phyloP scores from a whole-genome alignment of 2,888 invertebrate species.

The Andrena minutula region DNA sequence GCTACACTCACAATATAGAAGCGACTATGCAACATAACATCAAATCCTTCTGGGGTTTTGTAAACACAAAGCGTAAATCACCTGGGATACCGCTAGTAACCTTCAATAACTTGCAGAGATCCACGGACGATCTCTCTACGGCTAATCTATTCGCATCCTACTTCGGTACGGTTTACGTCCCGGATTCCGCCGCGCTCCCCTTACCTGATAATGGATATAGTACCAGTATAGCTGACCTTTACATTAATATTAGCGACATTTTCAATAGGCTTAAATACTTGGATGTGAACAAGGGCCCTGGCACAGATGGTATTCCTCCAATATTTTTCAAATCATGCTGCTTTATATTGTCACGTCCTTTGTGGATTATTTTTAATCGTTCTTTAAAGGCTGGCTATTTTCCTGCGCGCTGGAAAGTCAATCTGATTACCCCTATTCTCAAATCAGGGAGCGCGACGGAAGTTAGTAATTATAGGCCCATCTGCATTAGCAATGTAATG shows the following conservation, averaged over 20 bases:
- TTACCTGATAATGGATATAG: not conserved
- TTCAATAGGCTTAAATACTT: not conserved
- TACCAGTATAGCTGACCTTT: not conserved
- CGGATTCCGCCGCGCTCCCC: too few relatives aligned
- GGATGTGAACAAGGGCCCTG: not conserved
- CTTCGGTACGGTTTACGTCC: too few relatives aligned
- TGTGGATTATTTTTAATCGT: conserved; percentile 46
- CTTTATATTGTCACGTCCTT: conserved; percentile 15
- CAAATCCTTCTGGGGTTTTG: too few relatives aligned
- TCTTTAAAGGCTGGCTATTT: conserved; percentile 37
- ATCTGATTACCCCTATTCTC: conserved; percentile 44
- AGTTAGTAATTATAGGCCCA: too few relatives aligned
- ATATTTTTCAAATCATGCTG: conserved; percentile 28
- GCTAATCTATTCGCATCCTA: too few relatives aligned
- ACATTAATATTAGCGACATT: conserved; percentile 1
- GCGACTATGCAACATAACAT: too few relatives aligned
- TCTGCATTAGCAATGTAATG: too few relatives aligned
- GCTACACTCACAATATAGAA: too few relatives aligned
- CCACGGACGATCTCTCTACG: too few relatives aligned
- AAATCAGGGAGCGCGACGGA: conserved; percentile 24
- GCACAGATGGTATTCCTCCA: conserved; percentile 11
- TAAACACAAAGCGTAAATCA: too few relatives aligned
- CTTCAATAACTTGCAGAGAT: too few relatives aligned
- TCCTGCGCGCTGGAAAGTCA: conserved; percentile 47
- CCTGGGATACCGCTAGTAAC: too few relatives aligned